A percentile compares a stretch with the other conserved stretches of the same genome.
Evolutionary conservation across 2,888 invertebrate genomes (phyloP).

Genomic region (Caenorhabditis imperialis): DNA sequence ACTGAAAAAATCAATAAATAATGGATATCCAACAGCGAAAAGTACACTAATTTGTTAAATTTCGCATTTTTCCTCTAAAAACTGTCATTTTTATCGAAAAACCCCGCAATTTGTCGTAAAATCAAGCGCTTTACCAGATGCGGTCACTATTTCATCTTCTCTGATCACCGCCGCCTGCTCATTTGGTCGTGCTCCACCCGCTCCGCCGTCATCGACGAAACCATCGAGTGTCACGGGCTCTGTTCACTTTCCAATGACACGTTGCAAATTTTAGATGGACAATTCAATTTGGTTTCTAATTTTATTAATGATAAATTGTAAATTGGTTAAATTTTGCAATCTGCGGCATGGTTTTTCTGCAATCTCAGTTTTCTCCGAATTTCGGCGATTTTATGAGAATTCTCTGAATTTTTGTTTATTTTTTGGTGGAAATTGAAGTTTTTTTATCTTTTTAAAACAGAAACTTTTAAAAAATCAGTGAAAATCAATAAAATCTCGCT

Average conservation of each 20-base stretch:
- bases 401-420: background rate
- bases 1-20: no score
- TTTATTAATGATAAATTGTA: constrained; percentile 37
- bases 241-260: constrained; percentile 42
- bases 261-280: constrained; percentile 26
- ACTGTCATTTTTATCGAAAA: no score
- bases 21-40: no score
- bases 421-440: background rate
- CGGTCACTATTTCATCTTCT: constrained; percentile 43
- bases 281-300: constrained; percentile 25
- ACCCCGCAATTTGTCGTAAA: background rate
- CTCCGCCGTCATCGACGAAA: constrained; percentile 23
- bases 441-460: no score
- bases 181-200: constrained; percentile 37
- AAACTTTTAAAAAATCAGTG: no score
- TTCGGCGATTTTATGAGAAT: background rate
- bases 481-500: no score
- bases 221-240: constrained; percentile 21
- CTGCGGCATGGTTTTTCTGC: no score
- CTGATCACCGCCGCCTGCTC: constrained; percentile 31
- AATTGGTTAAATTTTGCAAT: no score
- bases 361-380: no score
- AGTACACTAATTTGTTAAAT: no score
- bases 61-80: no score
- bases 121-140: constrained; percentile 36